These are phyloP conservation scores for Catocala fraxini DNA, from an alignment of 2,888 invertebrate species.

Conservation along the genomic window DNA sequence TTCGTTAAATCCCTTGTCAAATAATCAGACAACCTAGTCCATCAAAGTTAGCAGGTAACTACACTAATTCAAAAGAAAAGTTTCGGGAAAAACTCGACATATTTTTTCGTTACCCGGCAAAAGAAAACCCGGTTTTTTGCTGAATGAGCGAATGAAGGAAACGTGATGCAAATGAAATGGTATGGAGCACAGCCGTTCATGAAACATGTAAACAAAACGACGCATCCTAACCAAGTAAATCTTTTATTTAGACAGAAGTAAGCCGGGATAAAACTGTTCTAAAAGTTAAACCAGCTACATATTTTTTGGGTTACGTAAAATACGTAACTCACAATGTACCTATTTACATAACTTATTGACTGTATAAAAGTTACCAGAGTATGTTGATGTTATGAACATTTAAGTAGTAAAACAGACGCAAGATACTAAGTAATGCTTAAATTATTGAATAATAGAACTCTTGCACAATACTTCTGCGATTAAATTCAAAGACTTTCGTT, in stretches of 20 bases:
- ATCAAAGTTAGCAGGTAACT: not conserved
- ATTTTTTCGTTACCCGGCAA: slow-evolving; percentile 17
- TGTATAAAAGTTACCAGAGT: too few relatives aligned
- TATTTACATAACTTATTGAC: too few relatives aligned
- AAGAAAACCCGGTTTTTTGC: slow-evolving; percentile 23
- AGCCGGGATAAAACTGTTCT: slow-evolving; percentile 6
- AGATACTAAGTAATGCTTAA: too few relatives aligned
- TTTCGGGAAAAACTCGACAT: slow-evolving; percentile 17
- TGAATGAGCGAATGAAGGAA: slow-evolving; percentile 20
- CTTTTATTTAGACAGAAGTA: slow-evolving; percentile 10
- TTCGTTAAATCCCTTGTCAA: not conserved
- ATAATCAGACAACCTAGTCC: not conserved
- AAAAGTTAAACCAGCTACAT: not conserved
- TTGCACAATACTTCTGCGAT: too few relatives aligned
- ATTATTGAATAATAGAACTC: too few relatives aligned
- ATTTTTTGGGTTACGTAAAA: too few relatives aligned
- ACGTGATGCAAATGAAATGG: slow-evolving; percentile 31
- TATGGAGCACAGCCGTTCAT: slow-evolving; percentile 17
- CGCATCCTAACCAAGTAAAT: slow-evolving; percentile 10
- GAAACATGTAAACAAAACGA: slow-evolving; percentile 15
- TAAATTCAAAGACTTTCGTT: too few relatives aligned
- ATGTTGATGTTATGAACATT: too few relatives aligned
- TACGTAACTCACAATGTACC: not conserved
- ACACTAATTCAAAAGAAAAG: slow-evolving; percentile 8
- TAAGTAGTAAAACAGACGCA: too few relatives aligned